Percentiles rank a stretch among this genome's conserved stretches.
Evolutionary conservation across 2,888 invertebrate genomes (phyloP).

Genomic region (Eilema griseolum): DNA sequence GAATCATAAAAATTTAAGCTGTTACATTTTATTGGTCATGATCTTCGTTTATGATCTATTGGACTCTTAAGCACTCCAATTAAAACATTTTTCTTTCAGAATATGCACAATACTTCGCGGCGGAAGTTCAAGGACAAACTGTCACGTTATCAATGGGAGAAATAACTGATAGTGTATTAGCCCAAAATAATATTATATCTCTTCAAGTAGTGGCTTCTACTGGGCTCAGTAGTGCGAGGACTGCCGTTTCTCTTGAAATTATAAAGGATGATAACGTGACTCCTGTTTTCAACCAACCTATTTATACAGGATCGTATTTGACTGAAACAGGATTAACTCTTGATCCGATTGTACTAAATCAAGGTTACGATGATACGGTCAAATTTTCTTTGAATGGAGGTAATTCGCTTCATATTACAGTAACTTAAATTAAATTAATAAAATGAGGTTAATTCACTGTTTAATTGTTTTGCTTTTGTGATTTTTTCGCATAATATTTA

Average conservation of each 20-base stretch:
- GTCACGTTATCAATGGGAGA: constrained; percentile 63
- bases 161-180: constrained; percentile 57
- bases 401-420: constrained; percentile 43
- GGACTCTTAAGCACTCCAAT: not conserved
- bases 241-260: constrained; percentile 68
- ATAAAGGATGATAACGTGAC: constrained; percentile 71
- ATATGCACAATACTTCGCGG: constrained; percentile 56
- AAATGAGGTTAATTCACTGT: not conserved
- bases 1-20: no score
- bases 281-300: constrained; percentile 64
- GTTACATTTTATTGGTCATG: no score
- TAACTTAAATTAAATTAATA: not conserved
- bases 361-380: constrained; percentile 70
- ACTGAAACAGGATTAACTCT: constrained; percentile 55
- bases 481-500: no score
- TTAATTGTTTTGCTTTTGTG: no score
- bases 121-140: constrained; percentile 51
- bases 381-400: constrained; percentile 65
- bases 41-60: no score
- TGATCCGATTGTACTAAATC: constrained; percentile 62
- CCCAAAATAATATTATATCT: constrained; percentile 63
- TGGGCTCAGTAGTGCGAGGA: constrained; percentile 53
- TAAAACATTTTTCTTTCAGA: constrained; percentile 59
- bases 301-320: constrained; percentile 68
- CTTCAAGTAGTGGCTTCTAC: constrained; percentile 63